phyloP scores from a whole-genome alignment of 2,888 invertebrate genomes.

The Spodoptera exigua region DNA sequence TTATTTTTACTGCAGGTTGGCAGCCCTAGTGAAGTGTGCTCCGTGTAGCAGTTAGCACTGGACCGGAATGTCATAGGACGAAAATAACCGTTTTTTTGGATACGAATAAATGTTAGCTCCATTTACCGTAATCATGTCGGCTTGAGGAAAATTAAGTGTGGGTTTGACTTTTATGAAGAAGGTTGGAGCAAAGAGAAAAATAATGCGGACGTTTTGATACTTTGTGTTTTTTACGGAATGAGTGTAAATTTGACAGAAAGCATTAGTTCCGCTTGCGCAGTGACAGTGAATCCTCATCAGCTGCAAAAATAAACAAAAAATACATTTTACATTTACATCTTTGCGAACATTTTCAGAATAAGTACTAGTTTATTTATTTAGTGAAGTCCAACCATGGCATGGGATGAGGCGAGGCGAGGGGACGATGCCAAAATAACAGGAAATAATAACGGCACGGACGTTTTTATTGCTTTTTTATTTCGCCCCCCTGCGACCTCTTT shows the following conservation, averaged over 20 bases:
- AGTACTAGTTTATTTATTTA: conserved; percentile 37
- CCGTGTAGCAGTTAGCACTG: conserved; percentile 42
- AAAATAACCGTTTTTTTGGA: conserved; percentile 58
- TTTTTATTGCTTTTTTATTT: conserved; percentile 65
- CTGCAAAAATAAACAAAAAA: too few relatives aligned
- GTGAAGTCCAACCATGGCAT: conserved; percentile 22
- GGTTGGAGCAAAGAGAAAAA: conserved; percentile 13
- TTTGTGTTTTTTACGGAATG: too few relatives aligned
- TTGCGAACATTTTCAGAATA: background rate
- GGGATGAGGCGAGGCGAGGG: conserved; percentile 6
- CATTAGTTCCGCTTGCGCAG: too few relatives aligned
- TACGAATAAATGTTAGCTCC: conserved; percentile 55
- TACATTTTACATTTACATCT: background rate
- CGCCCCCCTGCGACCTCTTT: conserved; percentile 46
- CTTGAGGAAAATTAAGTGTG: conserved; percentile 54
- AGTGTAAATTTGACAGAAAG: too few relatives aligned
- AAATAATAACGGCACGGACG: conserved; percentile 60
- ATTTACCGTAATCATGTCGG: conserved; percentile 56
- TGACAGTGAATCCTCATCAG: too few relatives aligned
- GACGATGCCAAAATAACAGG: conserved; percentile 61
- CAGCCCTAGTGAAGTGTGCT: conserved; percentile 44
- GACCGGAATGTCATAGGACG: conserved; percentile 51
- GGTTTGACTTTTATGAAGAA: conserved; percentile 42
- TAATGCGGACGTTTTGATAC: background rate
- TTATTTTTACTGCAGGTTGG: conserved; percentile 1